Evolutionary conservation across 2,888 invertebrate genomes (phyloP), one percentile per base, ranked within the genome.

Genomic region (Minunthozetes semirufus): DNA sequence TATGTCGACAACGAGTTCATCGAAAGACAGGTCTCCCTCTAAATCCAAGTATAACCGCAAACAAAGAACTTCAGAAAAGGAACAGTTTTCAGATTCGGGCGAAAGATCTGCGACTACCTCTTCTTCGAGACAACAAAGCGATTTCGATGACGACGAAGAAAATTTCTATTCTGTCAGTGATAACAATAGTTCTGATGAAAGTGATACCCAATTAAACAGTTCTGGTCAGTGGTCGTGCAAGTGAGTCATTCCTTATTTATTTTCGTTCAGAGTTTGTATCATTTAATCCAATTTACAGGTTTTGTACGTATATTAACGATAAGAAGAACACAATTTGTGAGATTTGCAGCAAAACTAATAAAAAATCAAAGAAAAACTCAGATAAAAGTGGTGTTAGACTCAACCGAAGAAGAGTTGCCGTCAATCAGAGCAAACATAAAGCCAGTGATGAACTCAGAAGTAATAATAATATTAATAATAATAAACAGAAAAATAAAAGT

Each of bases 231-330:
- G 74, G 74, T 68, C 74, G 19, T 74, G 74, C 66, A 68, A 50
- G 72, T 72, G 25, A 72, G 53, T 22, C n/a, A n/a, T n/a, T n/a
- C n/a, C n/a, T n/a, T n/a, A 46, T 5, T 42, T 38, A 38, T 70
- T 33, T 33, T 33, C 9, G n/a, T n/a, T n/a, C n/a, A n/a, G n/a
- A n/a, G n/a, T n/a, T n/a, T n/a, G n/a, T n/a, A n/a, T n/a, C n/a
- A n/a, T n/a, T n/a, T 48, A 48, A 48, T 17, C 48, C n/a, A 17
- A 17, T 48, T 48, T 13, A 75, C 19, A 70, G 72, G 19, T 70
- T 59, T 27, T 76, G 76, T 70, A 76, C 76, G 19, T 76, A 38
- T 61, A 1, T 76, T 0, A 76, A 76, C 29, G 50, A 73, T 17
- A 29, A 38, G 17, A 25, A 48, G 13, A 68, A 29, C 8, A 68